A percentile compares a stretch with the other conserved stretches of the same genome.
phyloP scores from a whole-genome alignment of 2,113 vertebrate genomes.

The Strix uralensis region DNA sequence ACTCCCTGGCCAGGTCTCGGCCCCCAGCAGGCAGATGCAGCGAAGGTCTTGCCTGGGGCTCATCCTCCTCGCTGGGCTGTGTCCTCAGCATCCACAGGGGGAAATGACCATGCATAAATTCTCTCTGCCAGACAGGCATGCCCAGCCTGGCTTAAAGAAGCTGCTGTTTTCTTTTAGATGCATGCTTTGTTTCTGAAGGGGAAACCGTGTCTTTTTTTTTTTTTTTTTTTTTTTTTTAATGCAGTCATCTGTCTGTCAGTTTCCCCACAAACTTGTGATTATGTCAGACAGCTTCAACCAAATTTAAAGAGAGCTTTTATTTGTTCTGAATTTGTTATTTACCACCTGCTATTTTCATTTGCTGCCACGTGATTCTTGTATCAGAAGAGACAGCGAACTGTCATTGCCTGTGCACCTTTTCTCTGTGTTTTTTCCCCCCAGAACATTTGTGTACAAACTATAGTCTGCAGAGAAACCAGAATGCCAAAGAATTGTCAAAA shows the following conservation, averaged over 20 bases:
- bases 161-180: not conserved
- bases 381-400: not conserved
- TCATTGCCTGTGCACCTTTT: not conserved
- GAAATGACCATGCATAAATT: not conserved
- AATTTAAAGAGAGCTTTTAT: not conserved
- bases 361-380: not conserved
- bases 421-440: too few relatives aligned
- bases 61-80: not conserved
- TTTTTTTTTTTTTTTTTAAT: not conserved
- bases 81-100: not conserved
- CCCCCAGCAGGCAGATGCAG: not conserved
- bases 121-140: not conserved
- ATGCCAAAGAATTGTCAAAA: not conserved
- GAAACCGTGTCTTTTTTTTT: not conserved
- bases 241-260: not conserved
- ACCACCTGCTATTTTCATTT: conserved; percentile 1
- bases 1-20: not conserved
- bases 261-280: not conserved
- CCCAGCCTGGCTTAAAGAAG: not conserved
- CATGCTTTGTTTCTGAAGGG: not conserved
- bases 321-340: not conserved
- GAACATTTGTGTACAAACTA: not conserved
- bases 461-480: not conserved
- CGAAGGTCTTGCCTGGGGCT: not conserved
- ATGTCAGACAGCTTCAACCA: not conserved